A percentile compares a stretch with the other conserved stretches of the same genome.
Evolutionary conservation across 1,140 invertebrate genomes (phyloP).

Genomic region (Drosophila funebris): DNA sequence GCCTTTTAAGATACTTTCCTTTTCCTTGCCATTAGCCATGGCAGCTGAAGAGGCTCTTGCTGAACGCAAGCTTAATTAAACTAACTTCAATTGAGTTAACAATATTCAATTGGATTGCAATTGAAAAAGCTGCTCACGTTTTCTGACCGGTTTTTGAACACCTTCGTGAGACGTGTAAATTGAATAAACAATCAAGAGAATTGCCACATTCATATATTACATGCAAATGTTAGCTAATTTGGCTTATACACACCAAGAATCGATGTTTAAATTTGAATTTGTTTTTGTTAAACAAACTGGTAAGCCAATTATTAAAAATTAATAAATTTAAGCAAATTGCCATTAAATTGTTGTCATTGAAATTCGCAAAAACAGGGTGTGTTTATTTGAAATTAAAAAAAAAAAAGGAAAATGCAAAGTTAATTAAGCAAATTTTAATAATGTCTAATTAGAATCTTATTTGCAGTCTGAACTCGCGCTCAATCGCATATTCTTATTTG

Average conservation of each 20-base stretch:
- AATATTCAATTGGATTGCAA: constrained; percentile 28
- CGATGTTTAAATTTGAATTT: not conserved
- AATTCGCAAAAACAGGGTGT: not conserved
- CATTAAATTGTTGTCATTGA: constrained; percentile 32
- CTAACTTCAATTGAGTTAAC: not conserved
- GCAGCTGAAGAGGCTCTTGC: not conserved
- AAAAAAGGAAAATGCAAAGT: not conserved
- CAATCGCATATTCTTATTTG: not conserved
- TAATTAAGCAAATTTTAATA: not conserved
- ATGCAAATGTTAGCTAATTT: constrained; percentile 3
- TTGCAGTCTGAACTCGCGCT: not conserved
- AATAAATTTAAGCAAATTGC: constrained; percentile 39
- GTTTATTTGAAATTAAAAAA: not conserved
- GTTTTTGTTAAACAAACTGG: constrained; percentile 20
- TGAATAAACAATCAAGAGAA: constrained; percentile 6
- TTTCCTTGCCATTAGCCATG: constrained; percentile 3
- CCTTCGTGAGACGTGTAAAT: not conserved
- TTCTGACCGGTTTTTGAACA: constrained; percentile 15
- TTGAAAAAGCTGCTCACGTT: constrained; percentile 6
- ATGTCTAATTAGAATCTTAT: not conserved
- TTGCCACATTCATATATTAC: constrained; percentile 1
- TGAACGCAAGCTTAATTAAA: not conserved
- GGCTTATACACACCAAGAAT: not conserved
- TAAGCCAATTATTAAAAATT: constrained; percentile 30
- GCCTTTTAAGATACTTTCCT: constrained; percentile 20